Base-by-base conservation (phyloP, 2,113 vertebrate genomes). In the Gymnobelideus leadbeateri region DNA sequence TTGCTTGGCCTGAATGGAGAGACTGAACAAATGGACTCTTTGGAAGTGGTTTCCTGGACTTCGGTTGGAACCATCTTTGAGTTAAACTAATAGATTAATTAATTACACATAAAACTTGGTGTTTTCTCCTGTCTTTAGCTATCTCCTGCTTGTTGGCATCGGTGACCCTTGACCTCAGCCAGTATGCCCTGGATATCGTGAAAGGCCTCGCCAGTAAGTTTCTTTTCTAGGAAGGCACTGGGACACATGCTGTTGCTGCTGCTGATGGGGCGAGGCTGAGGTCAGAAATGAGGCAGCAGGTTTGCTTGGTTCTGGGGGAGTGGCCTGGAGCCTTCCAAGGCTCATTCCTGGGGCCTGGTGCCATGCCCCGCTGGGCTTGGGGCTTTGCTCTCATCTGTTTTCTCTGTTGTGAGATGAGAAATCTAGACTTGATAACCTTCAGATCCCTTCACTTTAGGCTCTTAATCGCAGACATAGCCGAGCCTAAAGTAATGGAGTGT, bases 81-180 rank as follows among this genome's bases (percentile, higher is more conserved):
- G 19, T 84, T 43, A 43, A 43, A 43, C 19, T 21, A 43, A 84
- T 84, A 37, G 16, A n/a, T 51, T 25, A n/a, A 50, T 26, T 57
- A 90, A 49, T 50, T 91, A 54, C 25, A 0, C 5, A 21, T 25
- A 52, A 93, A 31, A 47, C 68, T 91, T 9, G 2, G 0, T 95
- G 49, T 54, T 96, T 95, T 92, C 68, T 2, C 97, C 95, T 53
- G 1, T 93, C 61, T n/a, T n/a, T 97, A 99, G 99, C 99, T 3
- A 98, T 99, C 97, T 99, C 99, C 97, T 99, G 98, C 95, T 98
- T 99, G 96, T 97, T 99, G 0, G 98, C 99, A 0, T 99, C 99
- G 68, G 99, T 99, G 95, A 99, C 99, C 68, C 99, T 99, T 8
- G 99, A 99, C 97, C 99, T 99, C 94, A 99, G 99, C 98, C 99